Base-by-base conservation (phyloP, 2,888 invertebrate genomes). In the Bruchidius siliquastri region DNA sequence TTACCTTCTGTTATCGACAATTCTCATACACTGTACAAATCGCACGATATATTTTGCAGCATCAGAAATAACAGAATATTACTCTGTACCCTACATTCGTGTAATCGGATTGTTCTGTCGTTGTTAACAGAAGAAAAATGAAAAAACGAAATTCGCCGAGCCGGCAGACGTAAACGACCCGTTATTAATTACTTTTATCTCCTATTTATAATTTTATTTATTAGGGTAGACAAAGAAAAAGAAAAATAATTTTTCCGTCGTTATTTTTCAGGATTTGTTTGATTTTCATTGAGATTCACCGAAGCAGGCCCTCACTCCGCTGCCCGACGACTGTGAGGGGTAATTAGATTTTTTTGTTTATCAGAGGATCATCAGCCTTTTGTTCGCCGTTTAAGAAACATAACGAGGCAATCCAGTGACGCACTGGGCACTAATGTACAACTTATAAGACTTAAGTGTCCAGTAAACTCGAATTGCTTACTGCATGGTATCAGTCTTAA, bases 201-300 rank as follows among this genome's bases (percentile, higher is more conserved):
- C 1, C 49, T 49, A 49, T 49, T 49, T 49, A 49, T 49, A 49
- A 49, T 49, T 49, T 49, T 49, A 49, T 49, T 49, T 49, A 49
- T 49, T 49, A 49, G 49, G 49, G 49, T 49, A 49, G 49, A 49
- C 49, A 49, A 49, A 49, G 49, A 49, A 18, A 49, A 49, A 13
- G 49, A 49, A 49, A 49, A 49, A 49, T 49, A 49, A 49, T 49
- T 49, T 49, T 49, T 21, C 68, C 22, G 68, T 8, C 68, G 21
- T 68, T 68, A 21, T 68, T 68, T 68, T 68, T 68, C 68, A 49
- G 49, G 49, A 49, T 49, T 49, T 49, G 49, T 49, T 49, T 49
- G 22, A 21, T 68, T 68, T 68, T 68, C 21, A 21, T 68, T 68
- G 68, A 68, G 21, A 68, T 68, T 22, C 68, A 68, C 68, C 68